Evolutionary conservation across 2,797 vertebrate species (phyloP).

Genomic region (Loris lydekkerianus): DNA sequence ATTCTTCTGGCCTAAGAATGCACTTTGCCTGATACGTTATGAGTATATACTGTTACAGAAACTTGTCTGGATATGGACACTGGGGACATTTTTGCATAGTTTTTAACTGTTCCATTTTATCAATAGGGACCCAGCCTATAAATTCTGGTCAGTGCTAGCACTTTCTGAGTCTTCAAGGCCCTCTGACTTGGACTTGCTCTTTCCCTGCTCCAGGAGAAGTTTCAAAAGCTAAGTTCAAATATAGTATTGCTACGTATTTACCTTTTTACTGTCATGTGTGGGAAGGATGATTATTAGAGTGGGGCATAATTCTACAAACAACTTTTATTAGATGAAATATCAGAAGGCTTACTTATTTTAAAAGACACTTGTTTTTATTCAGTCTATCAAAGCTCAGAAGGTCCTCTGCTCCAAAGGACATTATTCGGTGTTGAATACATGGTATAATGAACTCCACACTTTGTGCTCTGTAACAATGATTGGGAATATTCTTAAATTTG

Average conservation of each 20-base stretch:
- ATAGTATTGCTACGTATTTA: not conserved
- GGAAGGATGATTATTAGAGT: not conserved
- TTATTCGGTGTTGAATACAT: conserved; percentile 3
- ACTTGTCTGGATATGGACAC: not conserved
- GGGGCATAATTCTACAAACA: not conserved
- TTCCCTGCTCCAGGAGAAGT: not conserved
- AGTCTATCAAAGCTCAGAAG: conserved; percentile 5
- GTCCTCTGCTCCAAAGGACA: not conserved
- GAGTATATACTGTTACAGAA: not conserved
- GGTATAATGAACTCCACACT: conserved; percentile 36
- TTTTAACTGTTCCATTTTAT: not conserved
- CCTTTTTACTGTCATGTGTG: not conserved
- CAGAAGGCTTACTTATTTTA: not conserved
- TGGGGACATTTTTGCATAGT: not conserved
- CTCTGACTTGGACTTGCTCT: not conserved
- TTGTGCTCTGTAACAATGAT: conserved; percentile 64
- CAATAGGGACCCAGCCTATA: not conserved
- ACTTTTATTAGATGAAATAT: not conserved
- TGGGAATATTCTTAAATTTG: conserved; percentile 63
- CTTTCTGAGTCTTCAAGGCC: not conserved
- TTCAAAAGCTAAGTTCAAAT: not conserved
- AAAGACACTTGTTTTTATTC: conserved; percentile 33
- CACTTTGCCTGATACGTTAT: accelerated
- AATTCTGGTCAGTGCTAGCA: not conserved
- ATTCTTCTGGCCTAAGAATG: not conserved